phyloP scores from a whole-genome alignment of 23 tunicate genomes.

The Pegea sp. region DNA sequence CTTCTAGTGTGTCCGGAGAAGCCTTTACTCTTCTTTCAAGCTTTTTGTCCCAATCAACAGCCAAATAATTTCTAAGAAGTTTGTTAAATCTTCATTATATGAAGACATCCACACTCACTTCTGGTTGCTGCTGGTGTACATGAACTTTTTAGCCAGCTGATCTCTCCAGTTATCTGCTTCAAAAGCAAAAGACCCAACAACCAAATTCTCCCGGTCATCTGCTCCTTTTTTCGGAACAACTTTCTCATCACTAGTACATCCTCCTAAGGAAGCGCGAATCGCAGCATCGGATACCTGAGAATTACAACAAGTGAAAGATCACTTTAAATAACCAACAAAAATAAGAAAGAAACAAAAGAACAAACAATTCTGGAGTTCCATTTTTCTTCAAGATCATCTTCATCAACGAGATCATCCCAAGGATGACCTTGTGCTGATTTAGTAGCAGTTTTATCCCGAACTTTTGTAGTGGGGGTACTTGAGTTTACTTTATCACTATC shows the following conservation, averaged over 20 bases:
- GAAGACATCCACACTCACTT: constrained; percentile 8
- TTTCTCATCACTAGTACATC: constrained; percentile 53
- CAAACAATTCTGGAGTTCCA: constrained; percentile 35
- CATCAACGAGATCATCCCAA: constrained; percentile 27
- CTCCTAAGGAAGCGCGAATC: constrained; percentile 48
- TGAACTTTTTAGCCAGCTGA: constrained; percentile 52
- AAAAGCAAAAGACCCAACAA: constrained; percentile 50
- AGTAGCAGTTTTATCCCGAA: constrained; percentile 75
- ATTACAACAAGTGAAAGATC: neutral
- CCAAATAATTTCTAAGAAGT: constrained; percentile 10
- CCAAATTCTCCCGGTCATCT: constrained; percentile 32
- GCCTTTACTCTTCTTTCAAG: constrained; percentile 52
- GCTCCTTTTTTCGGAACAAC: constrained; percentile 10
- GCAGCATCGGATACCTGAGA: constrained; percentile 40
- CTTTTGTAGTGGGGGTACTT: constrained; percentile 61
- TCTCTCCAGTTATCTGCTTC: constrained; percentile 58
- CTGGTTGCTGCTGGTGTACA: constrained; percentile 51
- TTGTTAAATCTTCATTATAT: neutral
- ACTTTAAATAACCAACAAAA: neutral
- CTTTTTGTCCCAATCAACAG: constrained; percentile 65
- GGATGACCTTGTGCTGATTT: constrained; percentile 62
- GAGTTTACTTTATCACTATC: constrained; percentile 63
- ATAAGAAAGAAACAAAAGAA: neutral
- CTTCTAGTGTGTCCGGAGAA: constrained; percentile 48
- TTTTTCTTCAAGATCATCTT: constrained; percentile 36